Percentiles rank a stretch among this genome's conserved stretches.
Conservation (phyloP, 1,140 invertebrate species). For the Holotrichia oblita region DNA sequence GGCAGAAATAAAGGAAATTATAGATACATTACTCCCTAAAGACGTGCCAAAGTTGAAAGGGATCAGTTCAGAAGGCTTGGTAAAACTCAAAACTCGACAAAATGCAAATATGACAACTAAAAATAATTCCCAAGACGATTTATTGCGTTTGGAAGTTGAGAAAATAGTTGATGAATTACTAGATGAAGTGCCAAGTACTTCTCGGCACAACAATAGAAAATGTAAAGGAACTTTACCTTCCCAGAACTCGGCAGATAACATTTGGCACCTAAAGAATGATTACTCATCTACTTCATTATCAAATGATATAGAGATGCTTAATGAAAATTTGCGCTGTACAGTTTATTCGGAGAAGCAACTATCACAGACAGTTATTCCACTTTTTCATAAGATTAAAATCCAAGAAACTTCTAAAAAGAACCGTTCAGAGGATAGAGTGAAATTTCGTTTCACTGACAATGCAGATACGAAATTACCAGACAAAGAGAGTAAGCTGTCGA, state of each 20-base stretch:
- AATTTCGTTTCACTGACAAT: neutral
- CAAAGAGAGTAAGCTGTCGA: neutral
- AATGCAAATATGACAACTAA: neutral
- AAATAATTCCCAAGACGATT: neutral
- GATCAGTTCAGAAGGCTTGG: neutral
- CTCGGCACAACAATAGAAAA: neutral
- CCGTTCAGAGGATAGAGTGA: neutral
- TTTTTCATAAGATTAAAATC: neutral
- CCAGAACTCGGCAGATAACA: neutral
- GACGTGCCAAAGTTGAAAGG: neutral
- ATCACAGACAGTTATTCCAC: neutral
- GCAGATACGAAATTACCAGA: neutral
- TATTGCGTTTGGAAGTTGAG: neutral
- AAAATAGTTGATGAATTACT: constrained; percentile 13
- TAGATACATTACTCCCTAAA: neutral
- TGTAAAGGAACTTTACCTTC: neutral
- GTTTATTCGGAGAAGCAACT: neutral
- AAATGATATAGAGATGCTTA: neutral
- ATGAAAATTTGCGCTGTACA: neutral
- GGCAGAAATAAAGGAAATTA: constrained; percentile 1
- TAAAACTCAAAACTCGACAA: neutral
- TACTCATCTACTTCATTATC: neutral
- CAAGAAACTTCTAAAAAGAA: neutral
- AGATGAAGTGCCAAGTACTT: neutral
- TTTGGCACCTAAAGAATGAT: neutral